phyloP scores from a whole-genome alignment of 2,888 invertebrate species.

The Lepidocyrtoides sp. region DNA sequence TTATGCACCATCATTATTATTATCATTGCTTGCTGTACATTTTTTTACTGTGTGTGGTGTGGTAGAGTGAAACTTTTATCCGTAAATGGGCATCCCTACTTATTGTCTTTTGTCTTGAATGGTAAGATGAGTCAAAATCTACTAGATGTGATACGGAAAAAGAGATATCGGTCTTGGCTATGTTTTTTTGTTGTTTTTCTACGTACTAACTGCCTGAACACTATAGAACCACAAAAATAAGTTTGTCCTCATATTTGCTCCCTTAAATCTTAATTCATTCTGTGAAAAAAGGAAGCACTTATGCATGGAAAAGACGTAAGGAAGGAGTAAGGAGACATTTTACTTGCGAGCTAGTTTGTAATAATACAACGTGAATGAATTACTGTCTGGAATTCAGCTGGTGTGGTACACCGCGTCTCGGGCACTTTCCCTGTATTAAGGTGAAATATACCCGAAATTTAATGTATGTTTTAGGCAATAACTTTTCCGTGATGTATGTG shows the following conservation, averaged over 20 bases:
- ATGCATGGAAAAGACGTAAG: not conserved
- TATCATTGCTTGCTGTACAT: not conserved
- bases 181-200: too few relatives aligned
- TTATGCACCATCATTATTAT: not conserved
- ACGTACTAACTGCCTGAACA: too few relatives aligned
- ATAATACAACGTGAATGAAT: slow-evolving; percentile 58
- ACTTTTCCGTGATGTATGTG: slow-evolving; percentile 57
- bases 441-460: slow-evolving; percentile 59
- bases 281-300: not conserved
- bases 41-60: too few relatives aligned
- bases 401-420: not conserved
- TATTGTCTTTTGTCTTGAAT: too few relatives aligned
- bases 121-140: too few relatives aligned
- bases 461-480: slow-evolving; percentile 69
- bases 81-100: too few relatives aligned
- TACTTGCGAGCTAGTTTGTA: not conserved
- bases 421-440: slow-evolving; percentile 16
- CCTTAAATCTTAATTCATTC: not conserved
- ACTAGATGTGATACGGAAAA: too few relatives aligned
- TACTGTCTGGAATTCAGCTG: slow-evolving; percentile 4
- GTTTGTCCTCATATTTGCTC: not conserved
- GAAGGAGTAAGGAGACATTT: not conserved
- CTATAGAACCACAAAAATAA: too few relatives aligned
- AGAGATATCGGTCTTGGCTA: too few relatives aligned
- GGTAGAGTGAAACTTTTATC: too few relatives aligned